Evolutionary conservation across 2,113 vertebrate genomes (phyloP), one percentile per base, ranked within the genome.

Genomic region (Calidris pugnax): DNA sequence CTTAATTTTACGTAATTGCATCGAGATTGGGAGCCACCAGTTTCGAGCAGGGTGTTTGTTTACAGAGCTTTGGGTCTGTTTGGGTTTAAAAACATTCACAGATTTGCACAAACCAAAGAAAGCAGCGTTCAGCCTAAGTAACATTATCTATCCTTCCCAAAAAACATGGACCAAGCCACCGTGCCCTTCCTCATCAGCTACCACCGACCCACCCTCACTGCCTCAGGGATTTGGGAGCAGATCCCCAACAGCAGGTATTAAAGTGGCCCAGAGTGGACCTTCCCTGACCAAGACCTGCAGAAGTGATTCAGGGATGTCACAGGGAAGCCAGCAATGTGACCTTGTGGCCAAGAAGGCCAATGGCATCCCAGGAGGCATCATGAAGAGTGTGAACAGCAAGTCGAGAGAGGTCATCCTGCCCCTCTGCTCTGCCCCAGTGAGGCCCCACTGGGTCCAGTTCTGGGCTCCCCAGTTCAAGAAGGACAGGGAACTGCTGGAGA

Each of bases 31-130:
- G 76, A 89, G 75, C n/a, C 2, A 6, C 28, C 7, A 3, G 37
- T 27, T 64, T 51, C 0, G 37, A 81, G 51, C 4, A 0, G 41
- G 1, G 4, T 5, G 27, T 35, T 68, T 14, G 2, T 37, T 84
- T 78, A 4, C 15, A 27, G 26, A 51, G 50, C 50, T 47, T 47
- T 21, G 47, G 47, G 20, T 47, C 47, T 47, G 47, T 21, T 47
- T 10, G 47, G 47, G 4, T 33, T 76, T 50, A 26, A 53, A 81
- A 60, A 39, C 27, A 6, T 20, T 37, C 14, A 1, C 9, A 63
- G 32, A 27, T 32, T 32, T 5, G 22, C 68, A 45, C 19, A 43
- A 55, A 50, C 30, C 66, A 17, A 47, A 26, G 0, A 5, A 26
- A 55, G 60, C 66, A 23, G 23, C 11, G 1, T 41, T n/a, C 55